Base-by-base conservation (phyloP, 1,140 invertebrate genomes). In the Chrysoperla carnea region DNA sequence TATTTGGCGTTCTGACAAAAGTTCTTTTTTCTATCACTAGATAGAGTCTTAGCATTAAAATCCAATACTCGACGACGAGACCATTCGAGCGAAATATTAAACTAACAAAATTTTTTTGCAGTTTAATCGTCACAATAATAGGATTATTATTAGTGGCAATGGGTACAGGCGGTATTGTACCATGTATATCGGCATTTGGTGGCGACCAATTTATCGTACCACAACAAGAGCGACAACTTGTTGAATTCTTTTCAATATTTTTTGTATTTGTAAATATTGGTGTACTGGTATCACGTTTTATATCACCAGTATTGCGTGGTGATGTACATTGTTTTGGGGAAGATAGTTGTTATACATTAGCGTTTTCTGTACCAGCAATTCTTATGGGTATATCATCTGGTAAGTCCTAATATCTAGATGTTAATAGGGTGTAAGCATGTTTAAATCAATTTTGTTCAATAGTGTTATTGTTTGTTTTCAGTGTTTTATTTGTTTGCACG, bases 101-200 rank as follows among this genome's bases (percentile, higher is more conserved):
- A n/a, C n/a, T n/a, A n/a, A n/a, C n/a, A n/a, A n/a, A n/a, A n/a
- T 23, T 23, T 23, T 23, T 23, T 23, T 23, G 5, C 5, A 23
- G 17, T 23, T 23, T 23, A 23, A 23, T 23, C 17, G 17, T 23
- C 2, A 23, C 82, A 4, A 68, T 90, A 7, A 8, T 86, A n/a
- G 89, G 88, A 1, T 62, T 94, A 43, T 50, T 78, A 0, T 62
- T 93, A 11, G 89, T 95, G 48, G 88, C 88, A 3, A 42, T 92
- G 8, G 90, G 91, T 1, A 91, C 89, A 0, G 95, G 92, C 7
- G 90, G 94, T 3, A 98, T 99, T 52, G 99, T 99, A 58, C 92
- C 95, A 1, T 97, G 92, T 58, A 93, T 98, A 0, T 77, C 88
- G 0, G 85, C 94, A 0, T 98, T 99, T 61, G 95, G 95, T 13